Evolutionary conservation across 2,797 vertebrate genomes (phyloP), one percentile per base, ranked within the genome.

Genomic region (Paedocypris micromegethes): DNA sequence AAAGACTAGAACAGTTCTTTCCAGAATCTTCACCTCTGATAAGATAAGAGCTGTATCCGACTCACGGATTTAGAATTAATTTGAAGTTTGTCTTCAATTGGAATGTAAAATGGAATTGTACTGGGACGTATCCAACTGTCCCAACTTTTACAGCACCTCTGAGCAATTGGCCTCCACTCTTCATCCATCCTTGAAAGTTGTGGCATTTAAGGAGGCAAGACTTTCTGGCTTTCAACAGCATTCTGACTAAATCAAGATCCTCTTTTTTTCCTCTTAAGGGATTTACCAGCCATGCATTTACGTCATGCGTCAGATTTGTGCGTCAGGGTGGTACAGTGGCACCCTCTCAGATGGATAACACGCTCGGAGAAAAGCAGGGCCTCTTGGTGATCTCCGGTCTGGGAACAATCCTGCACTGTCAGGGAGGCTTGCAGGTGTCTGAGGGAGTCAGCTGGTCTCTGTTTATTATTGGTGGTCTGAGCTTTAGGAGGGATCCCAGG

Each of bases 381-480:
- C 70, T 64, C 64, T 67, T 65, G 59, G 43, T 60, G 67, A 78
- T 70, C 39, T 68, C 51, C 64, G 41, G 76, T 79, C 79, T 78
- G 82, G 9, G 83, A 93, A 95, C 91, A 94, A 87, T 90, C 87
- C 82, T 64, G 61, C 88, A 87, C 87, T 90, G 92, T 93, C 89
- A 78, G 79, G 83, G 66, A 80, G 78, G 79, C 72, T 79, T 86
- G 90, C 93, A 93, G 93, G 93, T 95, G 93, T 88, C 88, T 85
- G n/a, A 73, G 79, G 86, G 85, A 86, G 90, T 91, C 88, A 88
- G 90, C 90, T 85, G 90, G 89, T 79, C 75, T 82, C 86, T 92
- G 87, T 93, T 94, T 93, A 89, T 92, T 91, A 90, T 89, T 85
- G 87, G 85, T 88, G 84, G 80, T 84, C 86, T 82, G 83, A 54